Conservation (phyloP, 2,797 vertebrate genomes). For the Sebastes taczanowskii region DNA sequence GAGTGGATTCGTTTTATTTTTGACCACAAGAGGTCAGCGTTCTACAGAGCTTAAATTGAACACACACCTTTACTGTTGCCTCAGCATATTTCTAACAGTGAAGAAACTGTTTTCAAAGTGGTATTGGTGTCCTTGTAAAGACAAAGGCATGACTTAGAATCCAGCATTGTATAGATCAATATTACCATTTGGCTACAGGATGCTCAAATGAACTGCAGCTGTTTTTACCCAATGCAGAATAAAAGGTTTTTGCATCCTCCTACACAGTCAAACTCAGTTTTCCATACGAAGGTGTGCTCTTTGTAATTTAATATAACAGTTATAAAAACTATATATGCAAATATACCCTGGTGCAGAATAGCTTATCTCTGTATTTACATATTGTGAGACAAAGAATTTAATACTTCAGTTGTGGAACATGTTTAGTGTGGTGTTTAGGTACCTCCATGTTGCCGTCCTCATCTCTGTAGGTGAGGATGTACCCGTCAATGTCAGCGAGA, state of each 20-base stretch:
- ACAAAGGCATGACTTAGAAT: background rate
- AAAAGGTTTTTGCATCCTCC: background rate
- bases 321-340: background rate
- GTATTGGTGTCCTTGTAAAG: background rate
- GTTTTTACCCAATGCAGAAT: background rate
- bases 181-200: background rate
- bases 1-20: background rate
- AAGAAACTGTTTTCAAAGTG: background rate
- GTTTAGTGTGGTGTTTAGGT: background rate
- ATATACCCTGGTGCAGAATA: background rate
- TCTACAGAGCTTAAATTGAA: constrained; percentile 39
- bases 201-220: background rate
- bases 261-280: background rate
- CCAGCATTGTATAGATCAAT: background rate
- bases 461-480: constrained; percentile 83
- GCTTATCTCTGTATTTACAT: background rate
- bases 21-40: constrained; percentile 75
- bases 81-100: background rate
- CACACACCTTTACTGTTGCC: background rate
- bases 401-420: background rate
- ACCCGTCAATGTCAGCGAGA: constrained; percentile 86
- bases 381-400: background rate
- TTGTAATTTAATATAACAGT: background rate
- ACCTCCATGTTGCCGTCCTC: constrained; percentile 79
- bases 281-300: background rate